Base-by-base conservation (phyloP, 2,797 vertebrate genomes). In the Pangasius krempfi region DNA sequence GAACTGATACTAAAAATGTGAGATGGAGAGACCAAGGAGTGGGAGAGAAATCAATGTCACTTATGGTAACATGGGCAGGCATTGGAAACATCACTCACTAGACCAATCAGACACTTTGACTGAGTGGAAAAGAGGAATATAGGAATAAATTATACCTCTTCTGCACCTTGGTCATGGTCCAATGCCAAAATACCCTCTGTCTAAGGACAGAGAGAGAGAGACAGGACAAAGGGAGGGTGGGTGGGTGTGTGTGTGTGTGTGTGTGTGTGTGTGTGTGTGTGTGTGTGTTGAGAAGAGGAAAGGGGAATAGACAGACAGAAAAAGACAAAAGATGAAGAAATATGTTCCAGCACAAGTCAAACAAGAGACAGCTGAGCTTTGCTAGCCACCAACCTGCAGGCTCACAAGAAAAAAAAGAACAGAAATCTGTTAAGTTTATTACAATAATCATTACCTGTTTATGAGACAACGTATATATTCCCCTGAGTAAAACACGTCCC, bases 21-120 rank as follows among this genome's bases (percentile, higher is more conserved):
- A 78, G n/a, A 68, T 33, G 79, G 30, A 52, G 5, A 82, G 50
- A 80, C n/a, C 47, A 52, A 20, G 20, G 52, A 62, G 25, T 54
- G 50, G 60, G 70, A 76, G 66, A 62, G 13, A 76, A 73, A 88
- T 90, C 87, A 90, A 88, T 90, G 89, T 92, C 91, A 91, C 80
- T 90, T 89, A 89, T 58, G 78, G 86, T 70, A 88, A 82, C n/a
- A 33, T 70, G 81, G 82, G 20, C 79, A 78, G 85, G 66, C 90
- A 92, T 92, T 91, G 85, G 90, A 92, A 90, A 89, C 92, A 92
- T 93, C 93, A 92, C 84, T 93, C 91, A 93, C 79, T 76, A 27
- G 14, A 88, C 90, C 90, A 91, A 93, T 92, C 92, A 91, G 88
- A 91, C 72, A 81, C 47, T 72, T 81, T 40, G 78, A 72, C 86